These are phyloP conservation scores for Petrocephalus schoutedeni DNA, from an alignment of 2,797 vertebrate genomes.

Conservation along the genomic window DNA sequence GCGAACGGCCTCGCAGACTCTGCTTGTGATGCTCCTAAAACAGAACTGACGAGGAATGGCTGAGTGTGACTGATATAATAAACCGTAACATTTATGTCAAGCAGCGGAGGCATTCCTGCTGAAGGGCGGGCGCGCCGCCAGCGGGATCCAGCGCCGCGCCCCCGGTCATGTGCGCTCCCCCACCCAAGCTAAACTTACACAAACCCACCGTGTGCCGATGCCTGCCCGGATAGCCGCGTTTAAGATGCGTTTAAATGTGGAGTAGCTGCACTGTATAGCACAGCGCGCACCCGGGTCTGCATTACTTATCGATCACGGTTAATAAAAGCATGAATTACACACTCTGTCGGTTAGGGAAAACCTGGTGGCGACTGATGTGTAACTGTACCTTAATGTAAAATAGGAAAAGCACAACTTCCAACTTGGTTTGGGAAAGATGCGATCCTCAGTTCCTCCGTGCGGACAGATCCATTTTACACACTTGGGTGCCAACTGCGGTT, in stretches of 20 bases:
- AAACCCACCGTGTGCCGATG: neutral
- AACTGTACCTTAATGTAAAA: slow-evolving; percentile 17
- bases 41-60: neutral
- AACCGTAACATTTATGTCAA: neutral
- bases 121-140: slow-evolving; percentile 11
- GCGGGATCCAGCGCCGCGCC: neutral
- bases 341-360: neutral
- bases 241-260: neutral
- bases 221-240: neutral
- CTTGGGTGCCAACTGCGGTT: slow-evolving; percentile 1
- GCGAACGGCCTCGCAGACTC: neutral
- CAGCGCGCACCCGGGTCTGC: neutral
- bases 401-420: slow-evolving; percentile 8
- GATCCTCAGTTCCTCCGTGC: slow-evolving; percentile 19
- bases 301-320: neutral
- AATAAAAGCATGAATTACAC: slow-evolving; percentile 3
- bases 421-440: neutral
- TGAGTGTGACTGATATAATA: neutral
- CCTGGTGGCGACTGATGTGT: neutral
- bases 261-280: neutral
- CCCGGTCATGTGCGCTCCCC: neutral
- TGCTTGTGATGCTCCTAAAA: neutral
- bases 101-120: slow-evolving; percentile 6
- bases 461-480: slow-evolving; percentile 13
- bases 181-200: neutral